Conservation (phyloP, 2,797 vertebrate genomes). For the Agapornis canus region DNA sequence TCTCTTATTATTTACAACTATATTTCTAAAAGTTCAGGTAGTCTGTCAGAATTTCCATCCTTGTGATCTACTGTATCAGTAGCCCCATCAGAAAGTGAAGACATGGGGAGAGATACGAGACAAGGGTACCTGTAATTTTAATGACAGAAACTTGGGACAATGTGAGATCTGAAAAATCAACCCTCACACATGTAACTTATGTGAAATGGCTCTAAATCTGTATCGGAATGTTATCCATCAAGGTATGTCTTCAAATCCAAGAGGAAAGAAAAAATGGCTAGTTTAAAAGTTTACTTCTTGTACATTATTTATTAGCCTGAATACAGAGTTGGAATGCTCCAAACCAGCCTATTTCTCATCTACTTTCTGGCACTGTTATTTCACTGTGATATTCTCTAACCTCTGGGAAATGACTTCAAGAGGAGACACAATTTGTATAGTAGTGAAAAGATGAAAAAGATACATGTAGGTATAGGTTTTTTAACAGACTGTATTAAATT, state of each 20-base stretch:
- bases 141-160: fast-evolving
- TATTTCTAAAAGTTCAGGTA: not conserved
- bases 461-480: not conserved
- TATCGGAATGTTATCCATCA: not conserved
- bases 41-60: not conserved
- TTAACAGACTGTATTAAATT: not conserved
- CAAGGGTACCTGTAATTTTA: not conserved
- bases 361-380: not conserved
- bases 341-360: not conserved
- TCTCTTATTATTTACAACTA: not conserved
- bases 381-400: slow-evolving; percentile 5
- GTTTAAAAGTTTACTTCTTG: not conserved
- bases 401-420: not conserved
- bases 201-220: not conserved
- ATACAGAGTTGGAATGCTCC: not conserved
- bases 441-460: not conserved
- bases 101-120: fast-evolving
- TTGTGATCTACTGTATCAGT: not conserved
- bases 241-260: not conserved
- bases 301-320: not conserved
- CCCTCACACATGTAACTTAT: fast-evolving
- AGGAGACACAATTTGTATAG: not conserved
- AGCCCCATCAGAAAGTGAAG: not conserved
- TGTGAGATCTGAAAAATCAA: not conserved
- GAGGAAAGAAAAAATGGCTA: not conserved